Evolutionary conservation across 2,888 invertebrate species (phyloP), one percentile per base, ranked within the genome.

Genomic region (Synanthedon tipuliformis): DNA sequence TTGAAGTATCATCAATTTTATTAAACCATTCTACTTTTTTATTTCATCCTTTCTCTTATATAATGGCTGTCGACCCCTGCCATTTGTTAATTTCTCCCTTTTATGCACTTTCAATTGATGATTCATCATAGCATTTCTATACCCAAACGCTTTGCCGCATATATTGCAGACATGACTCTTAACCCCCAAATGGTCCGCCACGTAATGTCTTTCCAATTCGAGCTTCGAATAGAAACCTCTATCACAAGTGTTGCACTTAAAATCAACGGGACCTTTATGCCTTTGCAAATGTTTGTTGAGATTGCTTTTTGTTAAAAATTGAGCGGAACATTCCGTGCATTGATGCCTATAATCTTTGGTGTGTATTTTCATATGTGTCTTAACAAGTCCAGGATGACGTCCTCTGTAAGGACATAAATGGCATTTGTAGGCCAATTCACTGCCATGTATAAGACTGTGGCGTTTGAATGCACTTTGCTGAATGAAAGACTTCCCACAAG

Each of bases 51-150:
- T 34, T 34, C 34, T 34, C 10, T 34, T n/a, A 45, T 45, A 13
- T 4, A 45, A 13, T 5, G 45, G 45, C 4, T 45, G 45, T 2
- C 45, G 13, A 45, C 45, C 45, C 13, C 15, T 45, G 11, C 59
- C 59, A 40, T 56, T 56, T 11, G 56, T 52, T 3, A 65, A 58
- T 52, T 78, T 79, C 52, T 73, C 70, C 48, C 78, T 67, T 52
- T 79, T 79, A 60, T 79, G 79, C 0, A 78, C 78, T 68, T 70
- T 69, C 3, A 71, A 61, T 56, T 77, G 76, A 57, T 79, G 79
- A 54, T 75, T 78, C 77, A 74, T 78, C 76, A 79, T 78, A 40
- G 74, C 75, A 62, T 77, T 77, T 49, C 78, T 68, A 52, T 75
- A 78, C 3, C 79, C 78, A 66, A 78, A 79, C 12, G 77, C 75